phyloP scores from a whole-genome alignment of 2,888 invertebrate genomes.

The Platycheirus rosarum region DNA sequence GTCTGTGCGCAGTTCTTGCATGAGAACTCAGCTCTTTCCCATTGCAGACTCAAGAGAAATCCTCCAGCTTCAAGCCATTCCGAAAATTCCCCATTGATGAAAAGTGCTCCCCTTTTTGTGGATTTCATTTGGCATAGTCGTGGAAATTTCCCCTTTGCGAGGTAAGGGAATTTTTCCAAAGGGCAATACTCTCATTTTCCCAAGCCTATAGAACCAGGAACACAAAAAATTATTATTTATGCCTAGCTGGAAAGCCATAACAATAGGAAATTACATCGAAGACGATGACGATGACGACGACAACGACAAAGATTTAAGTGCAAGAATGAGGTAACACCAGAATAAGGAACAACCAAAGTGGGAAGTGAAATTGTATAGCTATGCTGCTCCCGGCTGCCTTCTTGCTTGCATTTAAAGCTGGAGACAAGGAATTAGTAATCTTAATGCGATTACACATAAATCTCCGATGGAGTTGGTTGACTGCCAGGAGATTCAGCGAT shows the following conservation, averaged over 20 bases:
- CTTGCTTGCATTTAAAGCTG: slow-evolving; percentile 33
- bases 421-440: slow-evolving; percentile 68
- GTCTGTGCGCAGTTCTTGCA: slow-evolving; percentile 50
- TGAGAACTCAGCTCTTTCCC: slow-evolving; percentile 24
- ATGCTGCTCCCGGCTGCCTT: slow-evolving; percentile 1
- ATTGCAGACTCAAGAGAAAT: slow-evolving; percentile 39
- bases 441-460: slow-evolving; percentile 73
- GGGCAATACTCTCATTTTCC: slow-evolving; percentile 71
- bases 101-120: slow-evolving; percentile 19
- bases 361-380: neutral
- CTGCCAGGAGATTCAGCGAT: slow-evolving; percentile 62
- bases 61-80: neutral
- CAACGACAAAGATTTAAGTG: slow-evolving; percentile 30
- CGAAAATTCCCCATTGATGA: slow-evolving; percentile 47
- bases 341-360: slow-evolving; percentile 14
- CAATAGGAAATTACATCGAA: slow-evolving; percentile 59
- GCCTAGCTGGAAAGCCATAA: slow-evolving; percentile 55
- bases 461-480: slow-evolving; percentile 69
- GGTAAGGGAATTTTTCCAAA: slow-evolving; percentile 43
- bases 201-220: slow-evolving; percentile 38
- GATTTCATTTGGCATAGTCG: slow-evolving; percentile 29
- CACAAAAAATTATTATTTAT: slow-evolving; percentile 65
- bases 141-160: slow-evolving; percentile 5
- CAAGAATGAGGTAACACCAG: slow-evolving; percentile 20
- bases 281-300: slow-evolving; percentile 1